Percentiles rank a stretch among this genome's conserved stretches.
Evolutionary conservation across 2,888 invertebrate species (phyloP).

Genomic region (Scelioninae gen. 2): DNA sequence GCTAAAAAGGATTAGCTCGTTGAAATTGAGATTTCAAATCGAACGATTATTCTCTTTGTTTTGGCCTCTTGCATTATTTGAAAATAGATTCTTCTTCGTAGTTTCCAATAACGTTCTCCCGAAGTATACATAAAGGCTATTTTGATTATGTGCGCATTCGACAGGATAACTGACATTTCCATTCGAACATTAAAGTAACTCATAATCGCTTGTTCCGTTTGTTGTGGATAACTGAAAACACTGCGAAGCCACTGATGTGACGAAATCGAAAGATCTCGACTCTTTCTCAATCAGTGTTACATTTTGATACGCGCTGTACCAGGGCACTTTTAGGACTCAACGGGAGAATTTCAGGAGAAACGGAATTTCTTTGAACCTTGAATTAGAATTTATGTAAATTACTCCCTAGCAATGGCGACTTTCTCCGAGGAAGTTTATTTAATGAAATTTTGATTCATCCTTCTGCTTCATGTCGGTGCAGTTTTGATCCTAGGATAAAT

Average conservation of each 20-base stretch:
- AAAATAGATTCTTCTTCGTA: too few relatives aligned
- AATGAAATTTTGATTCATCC: neutral
- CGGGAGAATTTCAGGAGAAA: constrained; percentile 12
- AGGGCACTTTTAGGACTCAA: constrained; percentile 34
- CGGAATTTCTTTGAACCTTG: constrained; percentile 27
- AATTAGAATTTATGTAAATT: constrained; percentile 13
- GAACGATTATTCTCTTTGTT: too few relatives aligned
- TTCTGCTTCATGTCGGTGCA: constrained; percentile 2
- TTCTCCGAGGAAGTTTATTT: constrained; percentile 8
- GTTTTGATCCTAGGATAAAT: neutral
- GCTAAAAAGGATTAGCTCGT: too few relatives aligned
- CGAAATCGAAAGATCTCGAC: constrained; percentile 18
- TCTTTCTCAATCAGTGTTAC: constrained; percentile 34
- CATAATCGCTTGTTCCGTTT: constrained; percentile 7
- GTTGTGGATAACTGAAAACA: constrained; percentile 7
- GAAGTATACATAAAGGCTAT: too few relatives aligned
- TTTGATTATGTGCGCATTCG: too few relatives aligned
- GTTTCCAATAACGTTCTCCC: too few relatives aligned
- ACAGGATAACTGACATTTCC: neutral
- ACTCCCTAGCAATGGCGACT: constrained; percentile 9
- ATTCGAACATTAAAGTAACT: neutral
- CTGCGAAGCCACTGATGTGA: constrained; percentile 1
- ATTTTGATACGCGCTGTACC: constrained; percentile 26
- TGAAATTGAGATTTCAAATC: too few relatives aligned
- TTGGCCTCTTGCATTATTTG: too few relatives aligned